These are phyloP conservation scores for Lepus townsendii DNA, from an alignment of 2,797 vertebrate species.

Conservation along the genomic window DNA sequence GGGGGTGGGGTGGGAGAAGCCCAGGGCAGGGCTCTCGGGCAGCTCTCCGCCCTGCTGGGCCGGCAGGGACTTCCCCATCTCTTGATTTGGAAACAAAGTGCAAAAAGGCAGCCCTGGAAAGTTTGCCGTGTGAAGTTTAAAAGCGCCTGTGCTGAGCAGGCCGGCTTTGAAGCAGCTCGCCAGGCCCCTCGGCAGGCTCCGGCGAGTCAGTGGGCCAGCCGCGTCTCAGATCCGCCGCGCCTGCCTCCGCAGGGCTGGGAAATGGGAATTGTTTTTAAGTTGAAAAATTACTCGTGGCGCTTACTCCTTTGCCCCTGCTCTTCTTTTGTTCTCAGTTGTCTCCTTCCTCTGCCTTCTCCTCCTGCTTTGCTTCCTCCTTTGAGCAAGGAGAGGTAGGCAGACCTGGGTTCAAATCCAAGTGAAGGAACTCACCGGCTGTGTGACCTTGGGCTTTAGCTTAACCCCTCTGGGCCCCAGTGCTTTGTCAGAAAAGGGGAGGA, in stretches of 20 bases:
- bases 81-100: conserved; percentile 89
- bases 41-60: conserved; percentile 83
- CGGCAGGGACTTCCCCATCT: conserved; percentile 88
- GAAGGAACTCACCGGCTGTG: conserved; percentile 6
- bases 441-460: conserved; percentile 52
- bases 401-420: conserved; percentile 54
- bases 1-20: conserved; percentile 69
- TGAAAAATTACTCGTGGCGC: conserved; percentile 81
- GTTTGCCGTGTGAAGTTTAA: conserved; percentile 90
- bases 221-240: conserved; percentile 81
- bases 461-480: conserved; percentile 48
- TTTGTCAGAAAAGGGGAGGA: conserved; percentile 47
- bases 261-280: conserved; percentile 82
- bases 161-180: conserved; percentile 89
- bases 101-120: conserved; percentile 89
- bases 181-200: conserved; percentile 86
- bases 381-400: conserved; percentile 37
- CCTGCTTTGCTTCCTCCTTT: conserved; percentile 64
- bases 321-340: conserved; percentile 76
- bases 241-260: conserved; percentile 81
- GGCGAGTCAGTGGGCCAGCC: conserved; percentile 86
- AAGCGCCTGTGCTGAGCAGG: conserved; percentile 88
- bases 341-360: conserved; percentile 61
- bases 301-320: conserved; percentile 68
- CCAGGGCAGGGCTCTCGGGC: conserved; percentile 79